Base-by-base conservation (phyloP, 2,797 vertebrate genomes). In the Coilia nasus region DNA sequence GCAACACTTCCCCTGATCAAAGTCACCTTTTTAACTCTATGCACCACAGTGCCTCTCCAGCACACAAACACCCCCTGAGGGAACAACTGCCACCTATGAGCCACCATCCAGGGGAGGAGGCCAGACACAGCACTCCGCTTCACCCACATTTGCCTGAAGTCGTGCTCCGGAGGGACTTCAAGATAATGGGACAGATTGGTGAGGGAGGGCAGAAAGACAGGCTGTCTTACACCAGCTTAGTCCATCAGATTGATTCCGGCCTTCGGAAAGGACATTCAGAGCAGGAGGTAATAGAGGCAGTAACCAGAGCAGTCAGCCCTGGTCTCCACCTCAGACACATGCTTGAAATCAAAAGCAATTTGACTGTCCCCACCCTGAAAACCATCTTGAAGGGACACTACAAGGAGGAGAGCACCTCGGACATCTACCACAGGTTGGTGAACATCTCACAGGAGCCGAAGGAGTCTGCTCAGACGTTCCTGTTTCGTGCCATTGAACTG, bases 341-440 rank as follows among this genome's bases (percentile, higher is more conserved):
- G 82, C 35, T 87, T 1, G 81, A 88, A n/a, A 85, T 89, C 3
- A 91, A 89, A 78, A 64, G 67, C 44, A 81, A 87, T 31, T 41
- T 86, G 10, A 88, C 83, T n/a, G 47, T 83, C 56, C 15, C 83
- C 3, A 83, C 87, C 15, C 44, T 88, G 2, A 47, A 17, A 1
- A 85, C 83, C 2, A 87, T 86, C 9, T 17, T 89, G 4, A 87
- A 84, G 62, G 90, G 85, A 0, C 81, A 88, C 67, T 89, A 87
- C 31, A 91, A 89, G 57, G 87, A 90, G 28, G 89, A 90, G 11
- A 88, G 87, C 25, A 86, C 89, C 0, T 87, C 81, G 7, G 86
- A 89, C 15, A 1, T 90, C 2, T 87, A 90, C n/a, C 83, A 89
- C 46, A 0, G 60, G 1, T 57, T 90, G 9, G 67, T 89, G 15